These are phyloP conservation scores for Chalcosyrphus nemorum DNA, from an alignment of 2,888 invertebrate genomes.

Conservation along the genomic window DNA sequence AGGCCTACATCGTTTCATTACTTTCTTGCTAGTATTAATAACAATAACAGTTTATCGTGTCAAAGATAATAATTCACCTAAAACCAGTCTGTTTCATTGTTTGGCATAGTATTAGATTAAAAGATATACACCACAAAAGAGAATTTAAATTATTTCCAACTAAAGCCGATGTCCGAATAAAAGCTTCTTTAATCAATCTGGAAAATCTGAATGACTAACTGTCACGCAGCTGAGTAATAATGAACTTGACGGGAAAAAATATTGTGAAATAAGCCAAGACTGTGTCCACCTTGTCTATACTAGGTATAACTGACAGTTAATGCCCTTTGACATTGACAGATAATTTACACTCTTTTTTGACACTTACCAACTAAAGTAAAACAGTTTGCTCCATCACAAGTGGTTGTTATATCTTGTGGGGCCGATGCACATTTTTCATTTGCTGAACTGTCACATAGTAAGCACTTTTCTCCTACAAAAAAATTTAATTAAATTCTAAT, in stretches of 20 bases:
- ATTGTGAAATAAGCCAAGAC: not conserved
- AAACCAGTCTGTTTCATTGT: not conserved
- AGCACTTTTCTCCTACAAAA: constrained; percentile 22
- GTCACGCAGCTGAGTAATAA: too few relatives aligned
- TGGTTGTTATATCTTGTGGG: not conserved
- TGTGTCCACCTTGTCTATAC: too few relatives aligned
- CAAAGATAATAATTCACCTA: not conserved
- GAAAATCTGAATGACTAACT: too few relatives aligned
- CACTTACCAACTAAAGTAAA: constrained; percentile 52
- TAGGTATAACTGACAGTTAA: too few relatives aligned
- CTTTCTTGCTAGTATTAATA: not conserved
- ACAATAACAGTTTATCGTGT: not conserved
- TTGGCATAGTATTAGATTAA: not conserved
- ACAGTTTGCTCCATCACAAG: not conserved
- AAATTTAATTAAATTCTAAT: not conserved
- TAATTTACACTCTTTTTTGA: not conserved
- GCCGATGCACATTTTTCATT: constrained; percentile 4
- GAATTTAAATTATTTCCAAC: not conserved
- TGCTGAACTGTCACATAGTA: constrained; percentile 2
- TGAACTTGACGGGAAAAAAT: too few relatives aligned
- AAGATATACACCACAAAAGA: not conserved
- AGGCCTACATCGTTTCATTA: not conserved
- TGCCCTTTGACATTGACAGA: not conserved
- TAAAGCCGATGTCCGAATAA: too few relatives aligned
- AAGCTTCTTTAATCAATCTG: too few relatives aligned